A percentile compares a stretch with the other conserved stretches of the same genome.
These are phyloP conservation scores for Eremobia ochroleuca DNA, from an alignment of 2,888 invertebrate genomes.

Conservation along the genomic window DNA sequence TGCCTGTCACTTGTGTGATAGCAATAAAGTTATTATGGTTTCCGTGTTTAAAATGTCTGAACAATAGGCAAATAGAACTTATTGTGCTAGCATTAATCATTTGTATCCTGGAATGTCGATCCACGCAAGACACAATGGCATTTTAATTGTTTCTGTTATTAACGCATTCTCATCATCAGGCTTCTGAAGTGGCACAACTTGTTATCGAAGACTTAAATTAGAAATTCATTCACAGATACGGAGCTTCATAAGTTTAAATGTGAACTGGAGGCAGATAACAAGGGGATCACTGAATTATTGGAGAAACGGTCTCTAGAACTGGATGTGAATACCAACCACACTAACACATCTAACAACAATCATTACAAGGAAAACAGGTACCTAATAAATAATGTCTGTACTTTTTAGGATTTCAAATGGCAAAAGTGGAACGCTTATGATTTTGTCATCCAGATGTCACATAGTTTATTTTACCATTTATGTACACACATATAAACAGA, in stretches of 20 bases:
- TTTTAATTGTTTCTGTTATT: not conserved
- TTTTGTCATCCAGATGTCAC: not conserved
- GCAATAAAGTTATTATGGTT: not conserved
- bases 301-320: constrained; percentile 98
- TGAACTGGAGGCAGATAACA: constrained; percentile 99
- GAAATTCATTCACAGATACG: constrained; percentile 86
- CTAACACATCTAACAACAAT: constrained; percentile 88
- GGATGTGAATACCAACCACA: constrained; percentile 92
- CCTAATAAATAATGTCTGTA: not conserved
- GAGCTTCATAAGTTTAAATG: constrained; percentile 99
- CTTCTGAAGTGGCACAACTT: not conserved
- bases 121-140: not conserved
- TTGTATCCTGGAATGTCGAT: not conserved
- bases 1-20: not conserved
- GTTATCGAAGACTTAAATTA: not conserved
- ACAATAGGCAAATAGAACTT: not conserved
- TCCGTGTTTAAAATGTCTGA: not conserved
- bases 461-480: no score
- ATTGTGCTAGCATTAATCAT: not conserved
- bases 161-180: not conserved
- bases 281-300: constrained; percentile 98
- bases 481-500: no score
- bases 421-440: not conserved
- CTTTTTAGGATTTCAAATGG: not conserved
- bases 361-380: constrained; percentile 97